Percentiles rank a stretch among this genome's conserved stretches.
phyloP scores from a whole-genome alignment of 2,888 invertebrate species.

The Vanessa cardui region DNA sequence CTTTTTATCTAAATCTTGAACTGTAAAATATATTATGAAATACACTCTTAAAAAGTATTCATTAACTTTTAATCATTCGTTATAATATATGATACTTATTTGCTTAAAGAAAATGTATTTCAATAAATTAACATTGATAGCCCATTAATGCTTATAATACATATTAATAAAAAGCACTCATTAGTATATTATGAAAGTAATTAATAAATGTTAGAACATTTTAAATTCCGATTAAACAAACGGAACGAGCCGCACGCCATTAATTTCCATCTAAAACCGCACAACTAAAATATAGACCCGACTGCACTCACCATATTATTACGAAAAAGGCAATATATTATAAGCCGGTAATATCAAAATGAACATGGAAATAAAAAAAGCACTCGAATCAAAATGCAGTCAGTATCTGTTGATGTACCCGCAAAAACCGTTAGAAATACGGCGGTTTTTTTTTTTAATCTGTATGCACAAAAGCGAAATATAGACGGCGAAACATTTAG shows the following conservation, averaged over 20 bases:
- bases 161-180: not conserved
- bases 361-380: slow-evolving; percentile 38
- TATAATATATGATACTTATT: no score
- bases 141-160: not conserved
- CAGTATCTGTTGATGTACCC: slow-evolving; percentile 33
- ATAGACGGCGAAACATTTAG: slow-evolving; percentile 44
- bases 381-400: slow-evolving; percentile 37
- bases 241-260: slow-evolving; percentile 13
- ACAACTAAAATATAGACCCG: slow-evolving; percentile 23
- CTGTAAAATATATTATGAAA: no score
- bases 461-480: slow-evolving; percentile 43
- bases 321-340: slow-evolving; percentile 38
- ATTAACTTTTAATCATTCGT: no score
- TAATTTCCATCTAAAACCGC: slow-evolving; percentile 35
- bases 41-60: no score
- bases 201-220: slow-evolving; percentile 19
- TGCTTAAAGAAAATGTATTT: no score
- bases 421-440: slow-evolving; percentile 45
- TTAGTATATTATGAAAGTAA: slow-evolving; percentile 3
- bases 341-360: slow-evolving; percentile 37
- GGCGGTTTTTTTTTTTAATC: slow-evolving; percentile 41
- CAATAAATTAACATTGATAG: no score
- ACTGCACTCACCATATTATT: slow-evolving; percentile 19
- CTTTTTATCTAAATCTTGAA: no score
- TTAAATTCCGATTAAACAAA: slow-evolving; percentile 22